Conservation (phyloP, 2,113 vertebrate genomes). For the Sylvietta virens region DNA sequence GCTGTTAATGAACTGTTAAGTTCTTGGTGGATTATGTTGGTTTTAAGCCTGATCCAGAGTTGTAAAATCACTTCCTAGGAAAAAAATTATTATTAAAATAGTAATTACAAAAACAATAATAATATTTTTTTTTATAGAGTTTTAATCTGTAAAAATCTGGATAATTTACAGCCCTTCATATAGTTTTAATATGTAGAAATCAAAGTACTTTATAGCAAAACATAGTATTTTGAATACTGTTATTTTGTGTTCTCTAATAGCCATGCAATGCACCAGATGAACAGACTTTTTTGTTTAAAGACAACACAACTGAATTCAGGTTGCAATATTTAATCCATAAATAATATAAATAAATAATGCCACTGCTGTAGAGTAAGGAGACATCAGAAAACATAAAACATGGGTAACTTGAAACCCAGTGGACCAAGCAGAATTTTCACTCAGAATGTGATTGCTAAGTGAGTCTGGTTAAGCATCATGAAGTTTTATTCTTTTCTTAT, state of each 20-base stretch:
- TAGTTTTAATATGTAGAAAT: not conserved
- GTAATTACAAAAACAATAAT: not conserved
- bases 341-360: not conserved
- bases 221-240: not conserved
- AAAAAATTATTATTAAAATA: not conserved
- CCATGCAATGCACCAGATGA: not conserved
- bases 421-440: not conserved
- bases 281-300: not conserved
- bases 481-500: not conserved
- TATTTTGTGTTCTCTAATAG: not conserved
- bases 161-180: not conserved
- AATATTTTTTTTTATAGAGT: not conserved
- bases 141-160: not conserved
- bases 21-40: not conserved
- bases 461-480: not conserved
- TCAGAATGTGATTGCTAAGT: not conserved
- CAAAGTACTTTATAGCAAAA: not conserved
- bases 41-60: not conserved
- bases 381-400: not conserved
- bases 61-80: not conserved
- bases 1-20: not conserved
- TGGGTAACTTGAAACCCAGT: not conserved
- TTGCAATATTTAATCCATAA: not conserved
- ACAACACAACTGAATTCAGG: not conserved
- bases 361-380: not conserved